A percentile compares a stretch with the other conserved stretches of the same genome.
phyloP scores from a whole-genome alignment of 2,113 vertebrate genomes.

The Calypte anna region DNA sequence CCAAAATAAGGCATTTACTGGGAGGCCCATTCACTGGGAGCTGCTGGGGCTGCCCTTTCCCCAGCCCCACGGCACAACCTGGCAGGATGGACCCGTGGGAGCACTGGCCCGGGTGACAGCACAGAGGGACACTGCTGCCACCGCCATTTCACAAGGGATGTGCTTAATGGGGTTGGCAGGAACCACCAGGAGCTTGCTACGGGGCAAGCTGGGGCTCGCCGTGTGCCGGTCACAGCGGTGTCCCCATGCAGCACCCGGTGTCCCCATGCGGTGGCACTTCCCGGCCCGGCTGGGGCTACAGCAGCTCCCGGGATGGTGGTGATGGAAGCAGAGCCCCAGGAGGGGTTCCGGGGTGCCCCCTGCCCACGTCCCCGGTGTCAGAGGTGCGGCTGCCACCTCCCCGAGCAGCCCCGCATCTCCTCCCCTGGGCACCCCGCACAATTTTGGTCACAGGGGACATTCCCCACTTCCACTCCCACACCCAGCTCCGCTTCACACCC shows the following conservation, averaged over 20 bases:
- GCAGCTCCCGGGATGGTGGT: neutral
- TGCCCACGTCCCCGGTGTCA: neutral
- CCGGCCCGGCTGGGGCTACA: rapidly evolving
- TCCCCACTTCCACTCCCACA: constrained; percentile 63
- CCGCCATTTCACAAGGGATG: neutral
- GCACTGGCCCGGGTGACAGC: rapidly evolving
- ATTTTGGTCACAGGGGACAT: neutral
- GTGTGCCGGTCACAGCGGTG: rapidly evolving
- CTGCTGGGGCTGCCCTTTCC: neutral
- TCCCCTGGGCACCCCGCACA: no score
- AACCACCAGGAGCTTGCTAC: neutral
- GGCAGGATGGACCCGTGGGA: neutral
- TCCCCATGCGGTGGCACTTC: neutral
- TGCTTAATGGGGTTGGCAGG: neutral
- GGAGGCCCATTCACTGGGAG: neutral
- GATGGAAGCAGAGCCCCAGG: rapidly evolving
- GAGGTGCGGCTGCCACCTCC: constrained; percentile 15
- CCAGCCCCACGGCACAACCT: neutral
- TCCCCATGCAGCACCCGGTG: rapidly evolving
- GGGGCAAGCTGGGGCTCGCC: rapidly evolving
- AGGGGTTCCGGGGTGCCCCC: neutral
- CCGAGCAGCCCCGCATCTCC: no score
- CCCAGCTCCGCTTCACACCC: constrained; percentile 16
- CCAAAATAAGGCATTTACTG: neutral
- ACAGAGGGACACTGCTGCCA: rapidly evolving